Evolutionary conservation across 2,797 vertebrate genomes (phyloP).

Genomic region (Myiothlypis chrysogaster): DNA sequence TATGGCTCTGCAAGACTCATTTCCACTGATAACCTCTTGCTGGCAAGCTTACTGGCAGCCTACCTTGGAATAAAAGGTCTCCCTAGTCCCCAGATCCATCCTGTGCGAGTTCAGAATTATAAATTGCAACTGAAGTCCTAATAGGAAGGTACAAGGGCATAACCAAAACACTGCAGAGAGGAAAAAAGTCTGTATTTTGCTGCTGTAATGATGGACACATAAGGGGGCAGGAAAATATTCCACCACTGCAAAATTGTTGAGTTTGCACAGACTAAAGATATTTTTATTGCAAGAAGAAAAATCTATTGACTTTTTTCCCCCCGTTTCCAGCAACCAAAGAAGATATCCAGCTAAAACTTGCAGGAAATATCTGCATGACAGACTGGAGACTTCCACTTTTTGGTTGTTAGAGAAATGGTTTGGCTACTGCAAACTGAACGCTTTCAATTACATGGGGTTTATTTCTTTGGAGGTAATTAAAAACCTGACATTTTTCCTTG

Average conservation of each 20-base stretch:
- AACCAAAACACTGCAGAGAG: not conserved
- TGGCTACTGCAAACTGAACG: not conserved
- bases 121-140: not conserved
- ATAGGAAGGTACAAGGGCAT: not conserved
- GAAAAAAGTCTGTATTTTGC: not conserved
- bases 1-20: not conserved
- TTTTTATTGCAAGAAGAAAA: conserved; percentile 16
- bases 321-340: not conserved
- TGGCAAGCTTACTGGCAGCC: not conserved
- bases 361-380: not conserved
- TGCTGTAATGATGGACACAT: not conserved
- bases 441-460: not conserved
- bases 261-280: not conserved
- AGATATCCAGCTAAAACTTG: not conserved
- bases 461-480: conserved; percentile 21
- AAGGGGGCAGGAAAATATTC: not conserved
- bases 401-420: not conserved
- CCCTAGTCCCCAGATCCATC: not conserved
- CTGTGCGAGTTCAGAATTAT: not conserved
- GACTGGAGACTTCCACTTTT: not conserved
- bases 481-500: not conserved
- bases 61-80: not conserved
- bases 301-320: not conserved
- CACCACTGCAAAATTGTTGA: not conserved
- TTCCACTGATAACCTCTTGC: not conserved